Evolutionary conservation across 53 echinoderm and acorn worm species (phyloP).

Genomic region (Temnopleurus reevesii): DNA sequence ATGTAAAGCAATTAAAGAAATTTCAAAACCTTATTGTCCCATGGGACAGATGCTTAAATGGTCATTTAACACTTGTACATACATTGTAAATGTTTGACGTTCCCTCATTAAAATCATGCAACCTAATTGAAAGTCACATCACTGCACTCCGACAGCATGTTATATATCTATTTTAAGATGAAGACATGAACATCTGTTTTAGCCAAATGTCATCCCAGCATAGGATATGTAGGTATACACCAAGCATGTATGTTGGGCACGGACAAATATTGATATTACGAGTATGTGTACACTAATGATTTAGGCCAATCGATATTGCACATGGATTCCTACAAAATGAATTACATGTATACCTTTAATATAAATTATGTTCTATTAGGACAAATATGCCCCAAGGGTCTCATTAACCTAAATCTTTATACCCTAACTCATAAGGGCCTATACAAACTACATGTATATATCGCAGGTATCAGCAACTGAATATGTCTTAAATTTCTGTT

Average conservation of each 20-base stretch:
- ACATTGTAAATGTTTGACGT: neutral
- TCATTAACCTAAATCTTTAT: too few relatives aligned
- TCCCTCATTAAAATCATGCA: conserved; percentile 4
- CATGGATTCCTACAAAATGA: neutral
- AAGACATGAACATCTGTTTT: neutral
- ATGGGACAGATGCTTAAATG: neutral
- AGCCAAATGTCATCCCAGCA: neutral
- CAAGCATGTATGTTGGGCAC: neutral
- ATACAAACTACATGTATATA: too few relatives aligned
- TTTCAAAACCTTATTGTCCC: neutral
- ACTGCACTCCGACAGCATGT: too few relatives aligned
- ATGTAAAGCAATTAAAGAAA: too few relatives aligned
- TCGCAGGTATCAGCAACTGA: too few relatives aligned
- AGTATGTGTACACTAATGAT: neutral
- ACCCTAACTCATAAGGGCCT: too few relatives aligned
- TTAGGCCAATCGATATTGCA: neutral
- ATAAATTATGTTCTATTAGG: too few relatives aligned
- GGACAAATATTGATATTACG: neutral
- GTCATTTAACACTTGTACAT: neutral
- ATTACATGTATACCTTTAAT: neutral
- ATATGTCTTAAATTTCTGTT: too few relatives aligned
- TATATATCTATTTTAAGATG: neutral
- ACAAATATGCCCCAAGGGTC: too few relatives aligned
- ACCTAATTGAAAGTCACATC: too few relatives aligned
- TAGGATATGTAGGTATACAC: too few relatives aligned